Base-by-base conservation (phyloP, 2,797 vertebrate genomes). In the Emys orbicularis region DNA sequence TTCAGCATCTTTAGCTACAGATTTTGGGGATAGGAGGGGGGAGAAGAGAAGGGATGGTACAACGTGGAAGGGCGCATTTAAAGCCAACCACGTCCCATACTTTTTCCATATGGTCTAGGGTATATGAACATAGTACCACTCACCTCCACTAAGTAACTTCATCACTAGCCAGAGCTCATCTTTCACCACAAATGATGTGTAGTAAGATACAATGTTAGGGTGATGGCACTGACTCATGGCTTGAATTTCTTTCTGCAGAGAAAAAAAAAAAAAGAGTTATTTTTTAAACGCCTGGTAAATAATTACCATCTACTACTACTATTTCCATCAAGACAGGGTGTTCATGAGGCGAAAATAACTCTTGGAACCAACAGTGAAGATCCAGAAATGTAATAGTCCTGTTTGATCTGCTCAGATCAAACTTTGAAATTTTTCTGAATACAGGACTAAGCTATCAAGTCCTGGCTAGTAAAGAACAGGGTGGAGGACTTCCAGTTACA, bases 171-270 rank as follows among this genome's bases (percentile, higher is more conserved):
- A 99, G 92, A 99, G 99, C 97, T 99, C 99, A 94, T 99, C 99
- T 98, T 99, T 99, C 83, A 99, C 99, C 96, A 99, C 99, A 18
- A 99, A 99, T 0, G 99, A 99, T 5, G 99, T 99, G 98, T 99
- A 99, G 98, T 99, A 99, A 93, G 99, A 99, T 94, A 99, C 99
- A 41, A 99, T 99, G 97, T 99, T 99, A 93, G 99, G 99, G 95
- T 99, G 99, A 98, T 99, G 99, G 98, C 99, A 99, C 97, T 99
- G 99, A 97, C 99, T 99, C 99, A 99, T 99, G 86, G 99, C 99
- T 98, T 99, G 99, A 96, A 99, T 99, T 98, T 99, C 99, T 99
- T 99, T 99, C 99, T 99, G 98, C 93, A 96, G 93, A 96, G 89
- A 95, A 96, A 95, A 68, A 96, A 96, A 95, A 68, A 96, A 90